These are phyloP conservation scores for Serinus canaria DNA, from an alignment of 2,113 vertebrate genomes.

Conservation along the genomic window DNA sequence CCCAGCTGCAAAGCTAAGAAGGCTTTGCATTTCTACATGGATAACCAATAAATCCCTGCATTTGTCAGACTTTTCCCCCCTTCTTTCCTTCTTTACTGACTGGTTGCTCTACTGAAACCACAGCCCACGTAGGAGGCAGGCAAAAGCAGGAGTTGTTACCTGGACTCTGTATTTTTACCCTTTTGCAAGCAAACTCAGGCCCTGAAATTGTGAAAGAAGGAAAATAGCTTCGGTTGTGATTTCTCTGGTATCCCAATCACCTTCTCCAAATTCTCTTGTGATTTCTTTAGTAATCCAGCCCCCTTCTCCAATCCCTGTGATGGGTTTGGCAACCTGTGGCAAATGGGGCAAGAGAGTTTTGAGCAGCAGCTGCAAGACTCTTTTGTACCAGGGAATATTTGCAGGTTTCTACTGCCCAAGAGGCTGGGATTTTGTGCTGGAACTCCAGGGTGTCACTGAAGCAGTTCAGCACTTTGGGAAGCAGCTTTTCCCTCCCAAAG, in stretches of 20 bases:
- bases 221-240: neutral
- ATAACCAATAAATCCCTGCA: neutral
- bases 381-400: neutral
- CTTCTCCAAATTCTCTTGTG: too few relatives aligned
- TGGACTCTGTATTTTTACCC: neutral
- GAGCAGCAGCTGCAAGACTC: neutral
- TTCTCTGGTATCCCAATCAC: neutral
- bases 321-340: neutral
- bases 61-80: neutral
- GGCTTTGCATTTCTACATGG: neutral
- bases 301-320: neutral
- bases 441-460: neutral
- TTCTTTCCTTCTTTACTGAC: neutral
- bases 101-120: neutral
- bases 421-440: neutral
- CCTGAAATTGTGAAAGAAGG: neutral
- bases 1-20: neutral
- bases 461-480: neutral
- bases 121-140: neutral
- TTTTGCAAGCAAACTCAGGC: neutral
- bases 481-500: neutral
- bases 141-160: fast-evolving
- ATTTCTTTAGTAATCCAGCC: neutral
- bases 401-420: neutral
- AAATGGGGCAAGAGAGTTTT: neutral